Conservation (phyloP, 2,888 invertebrate species). For the Anoplius nigerrimus region DNA sequence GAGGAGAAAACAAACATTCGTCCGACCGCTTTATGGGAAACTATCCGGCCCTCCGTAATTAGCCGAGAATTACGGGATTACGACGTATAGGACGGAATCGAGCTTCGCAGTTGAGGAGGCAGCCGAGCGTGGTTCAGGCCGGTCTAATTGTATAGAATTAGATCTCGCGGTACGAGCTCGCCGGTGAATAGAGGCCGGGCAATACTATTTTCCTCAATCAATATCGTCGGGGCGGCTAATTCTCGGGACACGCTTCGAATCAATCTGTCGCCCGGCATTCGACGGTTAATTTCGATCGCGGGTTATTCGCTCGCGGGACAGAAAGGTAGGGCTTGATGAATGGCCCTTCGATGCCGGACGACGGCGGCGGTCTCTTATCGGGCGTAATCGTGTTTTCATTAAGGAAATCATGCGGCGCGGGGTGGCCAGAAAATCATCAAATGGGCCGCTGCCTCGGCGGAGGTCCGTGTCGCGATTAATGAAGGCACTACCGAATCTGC, state of each 20-base stretch:
- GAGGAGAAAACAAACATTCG: conserved; percentile 19
- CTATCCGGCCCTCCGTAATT: neutral
- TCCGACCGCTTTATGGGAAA: too few species aligned
- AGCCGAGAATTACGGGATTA: neutral
- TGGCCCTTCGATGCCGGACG: conserved; percentile 7
- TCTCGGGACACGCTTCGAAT: neutral
- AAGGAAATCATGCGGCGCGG: conserved; percentile 54
- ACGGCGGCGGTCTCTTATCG: conserved; percentile 51
- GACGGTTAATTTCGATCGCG: too few species aligned
- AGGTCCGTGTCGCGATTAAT: conserved; percentile 63
- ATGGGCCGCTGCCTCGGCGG: conserved; percentile 53
- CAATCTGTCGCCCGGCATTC: conserved; percentile 16
- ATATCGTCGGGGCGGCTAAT: too few species aligned
- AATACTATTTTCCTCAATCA: too few species aligned
- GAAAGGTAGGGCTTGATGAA: neutral
- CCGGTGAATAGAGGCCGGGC: too few species aligned
- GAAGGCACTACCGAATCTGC: conserved; percentile 61
- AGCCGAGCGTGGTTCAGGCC: too few species aligned
- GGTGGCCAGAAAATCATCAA: conserved; percentile 55
- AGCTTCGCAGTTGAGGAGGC: too few species aligned
- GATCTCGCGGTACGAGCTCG: too few species aligned
- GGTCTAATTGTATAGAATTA: too few species aligned
- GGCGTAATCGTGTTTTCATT: conserved; percentile 61
- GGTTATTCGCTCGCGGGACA: too few species aligned
- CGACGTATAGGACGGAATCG: too few species aligned